Conservation (phyloP, 1,140 invertebrate species). For the Hyphantria cunea region DNA sequence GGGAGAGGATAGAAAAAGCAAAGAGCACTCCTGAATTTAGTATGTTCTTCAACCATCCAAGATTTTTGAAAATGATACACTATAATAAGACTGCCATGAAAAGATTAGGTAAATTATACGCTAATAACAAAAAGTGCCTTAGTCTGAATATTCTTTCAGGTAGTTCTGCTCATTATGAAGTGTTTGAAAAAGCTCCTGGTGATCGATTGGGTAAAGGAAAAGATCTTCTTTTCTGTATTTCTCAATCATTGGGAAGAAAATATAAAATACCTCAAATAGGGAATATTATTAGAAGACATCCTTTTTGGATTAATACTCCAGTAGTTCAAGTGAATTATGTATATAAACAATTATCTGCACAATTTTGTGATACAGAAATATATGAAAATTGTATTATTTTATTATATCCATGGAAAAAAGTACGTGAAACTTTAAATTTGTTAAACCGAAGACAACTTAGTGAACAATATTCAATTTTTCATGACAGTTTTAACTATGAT, state of each 20-base stretch:
- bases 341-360: slow-evolving; percentile 68
- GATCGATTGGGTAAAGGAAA: slow-evolving; percentile 71
- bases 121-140: slow-evolving; percentile 73
- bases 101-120: slow-evolving; percentile 74
- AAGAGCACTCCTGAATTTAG: slow-evolving; percentile 75
- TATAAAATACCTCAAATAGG: slow-evolving; percentile 58
- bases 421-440: slow-evolving; percentile 50
- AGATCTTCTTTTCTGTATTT: slow-evolving; percentile 67
- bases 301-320: slow-evolving; percentile 80
- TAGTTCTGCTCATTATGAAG: slow-evolving; percentile 63
- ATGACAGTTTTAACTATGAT: slow-evolving; percentile 51
- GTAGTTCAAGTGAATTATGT: slow-evolving; percentile 78
- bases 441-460: slow-evolving; percentile 49
- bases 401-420: slow-evolving; percentile 82
- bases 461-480: slow-evolving; percentile 36
- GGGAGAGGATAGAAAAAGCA: slow-evolving; percentile 72
- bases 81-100: slow-evolving; percentile 72
- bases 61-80: slow-evolving; percentile 79
- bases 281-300: slow-evolving; percentile 75
- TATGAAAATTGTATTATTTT: slow-evolving; percentile 80
- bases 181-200: slow-evolving; percentile 56
- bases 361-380: slow-evolving; percentile 79
- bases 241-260: slow-evolving; percentile 54
- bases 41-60: slow-evolving; percentile 76
- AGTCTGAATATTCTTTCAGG: slow-evolving; percentile 75